Base-by-base conservation (phyloP, 2,797 vertebrate genomes). In the Peromyscus melanophrys region DNA sequence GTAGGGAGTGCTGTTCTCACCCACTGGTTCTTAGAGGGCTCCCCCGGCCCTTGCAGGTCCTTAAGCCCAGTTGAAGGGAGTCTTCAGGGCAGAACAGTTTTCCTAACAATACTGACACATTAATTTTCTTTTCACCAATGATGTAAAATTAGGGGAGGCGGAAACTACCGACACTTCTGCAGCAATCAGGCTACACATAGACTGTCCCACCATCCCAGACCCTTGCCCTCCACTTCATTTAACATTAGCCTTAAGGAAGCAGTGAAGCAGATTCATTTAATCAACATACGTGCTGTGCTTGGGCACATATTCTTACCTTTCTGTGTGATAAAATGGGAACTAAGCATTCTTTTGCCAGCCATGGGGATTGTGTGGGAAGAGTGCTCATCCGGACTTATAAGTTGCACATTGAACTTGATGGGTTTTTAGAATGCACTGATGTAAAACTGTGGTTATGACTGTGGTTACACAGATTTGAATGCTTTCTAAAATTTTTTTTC, bases 391-490 rank as follows among this genome's bases (percentile, higher is more conserved):
- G 25, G 31, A 37, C 49, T 21, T 93, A 14, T 37, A 71, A 84
- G 52, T 78, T 65, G 82, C 4, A 0, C 23, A 34, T 75, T 67
- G 57, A 86, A 34, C 40, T 76, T 52, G 49, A 73, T 2, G 0
- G 46, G 31, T 82, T 89, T 55, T 34, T 46, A 29, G 43, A 49
- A 27, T 37, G 61, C 6, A 25, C 52, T 88, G 89, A 31, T 86
- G 63, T 73, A 82, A 57, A 88, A 25, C 63, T 55, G 34, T 84
- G 83, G 23, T 91, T 83, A 80, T 37, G 69, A 19, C 75, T 31
- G 14, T 90, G 78, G 9, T 83, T 87, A 83, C 52, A 93, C 75
- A 34, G 63, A 87, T 37, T 63, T 52, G 43, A 90, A 75, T 76
- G 52, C 55, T 71, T 55, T 34, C 84, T n/a, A 55, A 46, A 52